phyloP scores from a whole-genome alignment of 1,140 invertebrate genomes.

The Drosophila prosaltans region DNA sequence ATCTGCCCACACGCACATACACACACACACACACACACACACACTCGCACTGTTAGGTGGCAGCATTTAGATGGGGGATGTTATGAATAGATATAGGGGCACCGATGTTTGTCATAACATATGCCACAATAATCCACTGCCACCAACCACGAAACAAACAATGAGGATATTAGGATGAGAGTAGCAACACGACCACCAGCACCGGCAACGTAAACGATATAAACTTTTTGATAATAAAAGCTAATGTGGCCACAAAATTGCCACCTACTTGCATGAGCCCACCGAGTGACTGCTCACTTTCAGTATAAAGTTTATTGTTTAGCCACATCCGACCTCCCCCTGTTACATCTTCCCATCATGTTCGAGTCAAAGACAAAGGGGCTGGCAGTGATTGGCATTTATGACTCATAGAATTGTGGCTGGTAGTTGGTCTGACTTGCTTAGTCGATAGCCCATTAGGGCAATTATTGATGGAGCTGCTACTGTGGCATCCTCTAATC shows the following conservation, averaged over 20 bases:
- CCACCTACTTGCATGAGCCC: constrained; percentile 12
- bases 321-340: not conserved
- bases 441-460: constrained; percentile 30
- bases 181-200: constrained; percentile 12
- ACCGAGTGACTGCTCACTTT: constrained; percentile 3
- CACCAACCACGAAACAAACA: constrained; percentile 21
- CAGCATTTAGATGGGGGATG: constrained; percentile 25
- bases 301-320: constrained; percentile 30
- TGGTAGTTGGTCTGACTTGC: constrained; percentile 1
- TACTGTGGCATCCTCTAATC: constrained; percentile 10
- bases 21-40: not conserved
- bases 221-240: constrained; percentile 67
- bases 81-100: constrained; percentile 13
- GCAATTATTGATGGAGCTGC: constrained; percentile 35
- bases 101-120: constrained; percentile 59
- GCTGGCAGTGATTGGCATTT: constrained; percentile 43
- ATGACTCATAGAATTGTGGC: constrained; percentile 32
- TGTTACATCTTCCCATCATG: not conserved
- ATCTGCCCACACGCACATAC: constrained; percentile 38
- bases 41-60: not conserved
- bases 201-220: constrained; percentile 40
- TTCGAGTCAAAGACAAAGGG: not conserved
- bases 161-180: not conserved
- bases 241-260: constrained; percentile 48
- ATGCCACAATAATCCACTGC: constrained; percentile 67